Evolutionary conservation across 2,888 invertebrate species (phyloP), one percentile per base, ranked within the genome.

Genomic region (Lepidocyrtinus sp.): DNA sequence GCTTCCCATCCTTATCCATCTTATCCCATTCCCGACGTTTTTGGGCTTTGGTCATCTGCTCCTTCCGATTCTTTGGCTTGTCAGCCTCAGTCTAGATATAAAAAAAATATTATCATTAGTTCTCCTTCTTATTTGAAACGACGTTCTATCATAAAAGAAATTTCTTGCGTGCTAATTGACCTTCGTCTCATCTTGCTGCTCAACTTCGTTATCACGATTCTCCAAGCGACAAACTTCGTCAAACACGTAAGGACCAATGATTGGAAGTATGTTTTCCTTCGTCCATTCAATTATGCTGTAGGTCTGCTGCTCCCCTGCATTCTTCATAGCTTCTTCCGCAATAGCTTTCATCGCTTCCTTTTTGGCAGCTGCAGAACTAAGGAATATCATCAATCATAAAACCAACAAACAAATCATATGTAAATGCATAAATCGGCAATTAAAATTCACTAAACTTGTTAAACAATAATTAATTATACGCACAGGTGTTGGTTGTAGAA

Each of bases 401-500:
- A 19, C 21, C 2, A 62, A 9, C 9, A 55, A n/a, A n/a, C 3
- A 15, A n/a, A n/a, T 55, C 17, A 24, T n/a, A 62, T 55, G n/a
- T n/a, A n/a, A 55, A 19, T 19, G 21, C 26, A 65, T 19, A 36
- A 36, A 36, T 36, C 5, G 5, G 5, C 5, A 36, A 12, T 36
- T 36, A 36, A 36, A 5, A 36, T 5, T 36, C 36, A 36, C 12
- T 36, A 36, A 12, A 36, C n/a, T n/a, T 36, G 36, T 36, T 12
- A 36, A 36, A 78, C 59, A 27, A 26, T 24, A 78, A 26, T 50
- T 50, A 17, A 59, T 17, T 22, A 22, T 88, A 92, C 95, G 93
- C 91, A 97, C 97, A 98, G 89, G 89, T 95, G 94, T 88, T 95
- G 94, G 89, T 98, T 98, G 88, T 96, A 98, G 90, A 98, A 98